Evolutionary conservation across 2,888 invertebrate species (phyloP), one percentile per base, ranked within the genome.

Genomic region (Lottia gigantea): DNA sequence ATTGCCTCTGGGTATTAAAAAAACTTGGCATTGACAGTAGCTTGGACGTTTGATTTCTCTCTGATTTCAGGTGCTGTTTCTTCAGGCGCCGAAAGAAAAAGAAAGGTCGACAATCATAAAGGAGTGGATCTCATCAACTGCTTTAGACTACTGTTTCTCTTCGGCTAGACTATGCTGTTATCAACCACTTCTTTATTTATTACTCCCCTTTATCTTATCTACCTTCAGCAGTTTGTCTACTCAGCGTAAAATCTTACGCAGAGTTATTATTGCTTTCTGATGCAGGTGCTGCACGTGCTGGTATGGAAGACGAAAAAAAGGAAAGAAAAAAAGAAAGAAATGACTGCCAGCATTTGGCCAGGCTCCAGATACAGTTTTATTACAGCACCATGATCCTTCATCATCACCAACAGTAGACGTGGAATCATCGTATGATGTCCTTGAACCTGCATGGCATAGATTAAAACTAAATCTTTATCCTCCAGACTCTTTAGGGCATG

Each of bases 81-180:
- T 98, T 97, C 93, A 96, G 96, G 93, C 96, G 96, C 91, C 94
- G 96, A 90, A 97, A 96, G 95, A 97, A 97, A 95, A 97, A 97
- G 94, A 96, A 97, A 93, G 94, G 94, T 89, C 82, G 84, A 71
- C 81, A 80, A 77, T 78, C 81, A 70, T 83, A 82, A 78, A 69
- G 70, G 71, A 55, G 55, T 55, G 71, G 67, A 67, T 66, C 66
- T 62, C 55, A 66, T 66, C 49, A 31, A 61, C 62, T 71, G 64
- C 66, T 68, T 46, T 62, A 40, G n/a, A 47, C 31, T 15, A 31
- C 64, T 63, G 61, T 55, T 19, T 63, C 64, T 31, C 64, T 63
- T 55, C 66, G 47, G 40, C 45, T 68, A 25, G 66, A 68, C 66
- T 40, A 31, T 63, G 26, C 64, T n/a, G 64, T 40, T 49, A 49